phyloP scores from a whole-genome alignment of 2,888 invertebrate species.

The Andrena minutula region DNA sequence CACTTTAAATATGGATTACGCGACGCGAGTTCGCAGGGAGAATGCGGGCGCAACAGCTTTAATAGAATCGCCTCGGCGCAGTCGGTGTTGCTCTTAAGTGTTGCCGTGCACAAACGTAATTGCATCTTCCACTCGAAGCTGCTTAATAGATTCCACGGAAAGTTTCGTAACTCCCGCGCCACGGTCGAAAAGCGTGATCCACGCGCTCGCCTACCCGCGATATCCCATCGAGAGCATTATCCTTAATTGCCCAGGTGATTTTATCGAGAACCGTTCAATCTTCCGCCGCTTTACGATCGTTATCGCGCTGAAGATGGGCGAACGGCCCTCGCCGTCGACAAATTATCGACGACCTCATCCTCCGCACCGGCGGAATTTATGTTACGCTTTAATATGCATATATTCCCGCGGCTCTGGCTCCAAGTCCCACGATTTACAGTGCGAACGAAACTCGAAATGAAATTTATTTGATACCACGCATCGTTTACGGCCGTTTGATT shows the following conservation, averaged over 20 bases:
- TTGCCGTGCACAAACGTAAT: slow-evolving; percentile 43
- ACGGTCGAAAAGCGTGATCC: background rate
- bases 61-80: slow-evolving; percentile 33
- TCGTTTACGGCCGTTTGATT: slow-evolving; percentile 6
- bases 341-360: background rate
- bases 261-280: slow-evolving; percentile 16
- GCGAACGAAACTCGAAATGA: background rate
- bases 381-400: background rate
- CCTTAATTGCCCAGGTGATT: slow-evolving; percentile 6
- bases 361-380: slow-evolving; percentile 1
- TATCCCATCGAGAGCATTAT: background rate
- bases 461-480: background rate
- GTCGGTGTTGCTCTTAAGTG: slow-evolving; percentile 25
- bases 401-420: background rate
- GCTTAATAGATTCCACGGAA: slow-evolving; percentile 37
- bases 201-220: background rate
- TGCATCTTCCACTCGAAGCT: slow-evolving; percentile 37
- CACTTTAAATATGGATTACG: slow-evolving; percentile 33
- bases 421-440: background rate
- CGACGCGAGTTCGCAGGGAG: background rate
- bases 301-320: background rate
- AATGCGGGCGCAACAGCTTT: slow-evolving; percentile 12
- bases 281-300: slow-evolving; percentile 22
- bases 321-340: background rate
- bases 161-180: slow-evolving; percentile 12